Conservation (phyloP, 2,113 vertebrate genomes). For the Eurypyga helias region DNA sequence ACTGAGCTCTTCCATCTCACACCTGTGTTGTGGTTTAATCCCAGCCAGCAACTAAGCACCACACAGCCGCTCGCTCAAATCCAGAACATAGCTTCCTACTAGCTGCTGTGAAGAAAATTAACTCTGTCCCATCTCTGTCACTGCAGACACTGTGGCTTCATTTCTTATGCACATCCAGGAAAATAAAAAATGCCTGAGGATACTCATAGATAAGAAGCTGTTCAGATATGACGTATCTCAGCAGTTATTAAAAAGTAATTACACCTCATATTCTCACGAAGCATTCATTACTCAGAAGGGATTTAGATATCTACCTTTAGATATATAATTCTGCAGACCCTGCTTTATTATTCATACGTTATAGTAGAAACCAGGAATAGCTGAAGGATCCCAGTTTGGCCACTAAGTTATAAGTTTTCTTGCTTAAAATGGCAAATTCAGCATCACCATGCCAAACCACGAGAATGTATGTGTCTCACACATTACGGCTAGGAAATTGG, state of each 20-base stretch:
- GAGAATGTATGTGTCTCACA: background rate
- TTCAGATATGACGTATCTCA: background rate
- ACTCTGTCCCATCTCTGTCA: background rate
- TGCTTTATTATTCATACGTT: background rate
- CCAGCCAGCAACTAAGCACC: too few relatives aligned
- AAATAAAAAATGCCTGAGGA: background rate
- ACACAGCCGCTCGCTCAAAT: too few relatives aligned
- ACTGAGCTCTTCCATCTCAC: background rate
- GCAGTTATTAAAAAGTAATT: slow-evolving; percentile 34
- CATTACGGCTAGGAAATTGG: background rate
- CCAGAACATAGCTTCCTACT: too few relatives aligned
- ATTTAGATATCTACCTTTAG: background rate
- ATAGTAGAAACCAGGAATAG: background rate
- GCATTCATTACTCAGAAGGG: background rate
- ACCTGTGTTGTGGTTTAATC: background rate
- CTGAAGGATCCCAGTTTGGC: background rate
- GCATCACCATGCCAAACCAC: background rate
- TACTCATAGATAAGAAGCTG: background rate
- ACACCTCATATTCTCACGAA: background rate
- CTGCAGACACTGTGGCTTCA: background rate
- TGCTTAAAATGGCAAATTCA: background rate
- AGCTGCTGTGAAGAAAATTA: too few relatives aligned
- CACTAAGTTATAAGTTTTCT: background rate
- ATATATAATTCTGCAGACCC: background rate
- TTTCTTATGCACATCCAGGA: background rate